Evolutionary conservation across 2,113 vertebrate genomes (phyloP).

Genomic region (Bucco capensis): DNA sequence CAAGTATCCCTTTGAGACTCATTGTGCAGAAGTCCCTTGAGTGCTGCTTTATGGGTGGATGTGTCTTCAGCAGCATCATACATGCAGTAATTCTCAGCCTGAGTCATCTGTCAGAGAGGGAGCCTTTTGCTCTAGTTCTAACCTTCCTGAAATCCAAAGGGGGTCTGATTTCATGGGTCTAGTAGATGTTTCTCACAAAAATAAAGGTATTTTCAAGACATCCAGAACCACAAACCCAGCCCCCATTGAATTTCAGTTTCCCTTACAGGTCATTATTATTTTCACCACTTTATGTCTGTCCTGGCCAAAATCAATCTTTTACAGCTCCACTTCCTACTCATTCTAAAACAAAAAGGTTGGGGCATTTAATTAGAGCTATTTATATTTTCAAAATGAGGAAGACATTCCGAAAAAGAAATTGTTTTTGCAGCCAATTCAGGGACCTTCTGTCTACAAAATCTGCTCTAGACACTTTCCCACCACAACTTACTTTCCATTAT

Average conservation of each 20-base stretch:
- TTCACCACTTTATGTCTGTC: constrained; percentile 18
- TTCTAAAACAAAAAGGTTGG: constrained; percentile 24
- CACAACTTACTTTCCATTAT: constrained; percentile 69
- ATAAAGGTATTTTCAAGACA: constrained; percentile 11
- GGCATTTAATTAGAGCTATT: constrained; percentile 64
- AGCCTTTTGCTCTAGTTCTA: not conserved
- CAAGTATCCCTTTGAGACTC: not conserved
- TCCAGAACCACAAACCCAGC: constrained; percentile 6
- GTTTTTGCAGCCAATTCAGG: constrained; percentile 61
- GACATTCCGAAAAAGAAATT: constrained; percentile 68
- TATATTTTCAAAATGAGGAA: constrained; percentile 60
- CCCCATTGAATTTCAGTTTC: constrained; percentile 14
- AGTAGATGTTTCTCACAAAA: constrained; percentile 31
- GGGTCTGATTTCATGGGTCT: not conserved
- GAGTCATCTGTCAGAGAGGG: not conserved
- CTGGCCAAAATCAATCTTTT: constrained; percentile 38
- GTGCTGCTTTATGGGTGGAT: not conserved
- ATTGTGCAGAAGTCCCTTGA: not conserved
- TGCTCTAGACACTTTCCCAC: constrained; percentile 69
- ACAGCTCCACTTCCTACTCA: constrained; percentile 41
- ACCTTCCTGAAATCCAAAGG: not conserved
- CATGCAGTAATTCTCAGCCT: not conserved
- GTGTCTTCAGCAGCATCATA: not conserved
- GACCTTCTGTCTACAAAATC: constrained; percentile 64
- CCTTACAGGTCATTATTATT: constrained; percentile 24